A percentile compares a stretch with the other conserved stretches of the same genome.
phyloP scores from a whole-genome alignment of 2,797 vertebrate genomes.

The Coluber constrictor region DNA sequence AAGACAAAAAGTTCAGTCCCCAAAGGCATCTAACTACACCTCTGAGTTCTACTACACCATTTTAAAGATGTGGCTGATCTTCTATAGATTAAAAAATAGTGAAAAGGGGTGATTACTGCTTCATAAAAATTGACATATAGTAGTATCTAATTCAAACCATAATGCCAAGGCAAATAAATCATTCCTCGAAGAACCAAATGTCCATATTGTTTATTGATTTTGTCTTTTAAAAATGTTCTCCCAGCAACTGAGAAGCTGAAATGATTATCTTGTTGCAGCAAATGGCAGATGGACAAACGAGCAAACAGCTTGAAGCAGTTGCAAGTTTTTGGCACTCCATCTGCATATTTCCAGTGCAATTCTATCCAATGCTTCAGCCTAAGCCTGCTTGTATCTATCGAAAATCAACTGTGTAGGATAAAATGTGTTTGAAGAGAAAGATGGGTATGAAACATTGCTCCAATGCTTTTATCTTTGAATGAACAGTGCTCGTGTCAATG shows the following conservation, averaged over 20 bases:
- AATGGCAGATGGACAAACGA: slow-evolving; percentile 49
- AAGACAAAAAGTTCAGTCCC: background rate
- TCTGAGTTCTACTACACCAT: background rate
- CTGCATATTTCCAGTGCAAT: slow-evolving; percentile 46
- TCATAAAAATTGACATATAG: background rate
- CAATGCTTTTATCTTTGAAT: background rate
- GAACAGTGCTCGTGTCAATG: background rate
- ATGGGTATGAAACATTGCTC: background rate
- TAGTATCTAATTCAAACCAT: background rate
- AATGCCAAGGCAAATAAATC: background rate
- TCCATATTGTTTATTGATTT: background rate
- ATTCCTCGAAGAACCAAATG: background rate
- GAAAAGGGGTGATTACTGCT: background rate
- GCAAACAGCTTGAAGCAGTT: slow-evolving; percentile 56
- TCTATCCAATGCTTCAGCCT: slow-evolving; percentile 37
- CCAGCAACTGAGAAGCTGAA: slow-evolving; percentile 41
- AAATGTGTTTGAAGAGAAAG: slow-evolving; percentile 11
- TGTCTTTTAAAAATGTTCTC: slow-evolving; percentile 29
- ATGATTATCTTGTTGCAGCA: slow-evolving; percentile 57
- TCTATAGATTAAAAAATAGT: background rate
- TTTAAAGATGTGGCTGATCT: background rate
- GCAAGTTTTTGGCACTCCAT: slow-evolving; percentile 26
- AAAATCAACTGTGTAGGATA: slow-evolving; percentile 28
- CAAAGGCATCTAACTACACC: background rate
- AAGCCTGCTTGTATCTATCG: slow-evolving; percentile 38